phyloP scores from a whole-genome alignment of 1,140 invertebrate species.

The Pseudachorutes palmiensis region DNA sequence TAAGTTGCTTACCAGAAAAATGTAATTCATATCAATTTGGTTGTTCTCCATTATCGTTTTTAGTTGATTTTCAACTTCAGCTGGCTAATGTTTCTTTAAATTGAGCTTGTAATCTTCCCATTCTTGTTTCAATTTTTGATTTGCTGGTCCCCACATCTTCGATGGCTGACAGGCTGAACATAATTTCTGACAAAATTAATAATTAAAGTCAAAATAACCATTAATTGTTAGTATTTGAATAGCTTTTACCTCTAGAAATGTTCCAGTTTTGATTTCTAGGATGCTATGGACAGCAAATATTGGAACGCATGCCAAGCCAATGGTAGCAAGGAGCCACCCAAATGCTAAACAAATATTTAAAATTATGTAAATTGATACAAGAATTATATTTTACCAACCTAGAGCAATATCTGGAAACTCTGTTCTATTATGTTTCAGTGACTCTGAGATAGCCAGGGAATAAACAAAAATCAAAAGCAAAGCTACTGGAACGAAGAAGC shows the following conservation, averaged over 20 bases:
- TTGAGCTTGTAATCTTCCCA: no score
- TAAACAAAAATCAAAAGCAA: slow-evolving; percentile 25
- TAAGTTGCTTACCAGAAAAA: no score
- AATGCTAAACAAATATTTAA: slow-evolving; percentile 36
- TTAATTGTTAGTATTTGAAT: no score
- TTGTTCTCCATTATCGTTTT: no score
- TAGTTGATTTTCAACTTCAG: no score
- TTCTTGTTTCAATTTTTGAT: no score
- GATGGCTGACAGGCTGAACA: no score
- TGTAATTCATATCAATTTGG: no score
- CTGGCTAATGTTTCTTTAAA: no score
- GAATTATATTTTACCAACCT: slow-evolving; percentile 15
- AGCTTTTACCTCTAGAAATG: slow-evolving; percentile 31
- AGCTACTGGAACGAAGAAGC: slow-evolving; percentile 21
- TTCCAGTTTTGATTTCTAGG: slow-evolving; percentile 28
- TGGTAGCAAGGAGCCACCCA: slow-evolving; percentile 49
- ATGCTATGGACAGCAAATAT: slow-evolving; percentile 46
- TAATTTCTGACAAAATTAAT: no score
- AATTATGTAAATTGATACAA: background rate
- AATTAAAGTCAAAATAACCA: no score
- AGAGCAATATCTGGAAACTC: slow-evolving; percentile 35
- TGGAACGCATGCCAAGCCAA: slow-evolving; percentile 52
- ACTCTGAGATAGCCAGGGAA: slow-evolving; percentile 42
- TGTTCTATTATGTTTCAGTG: slow-evolving; percentile 46
- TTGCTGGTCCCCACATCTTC: no score